Evolutionary conservation across 1,140 invertebrate genomes (phyloP).

Genomic region (Oncopodura yosiiana): DNA sequence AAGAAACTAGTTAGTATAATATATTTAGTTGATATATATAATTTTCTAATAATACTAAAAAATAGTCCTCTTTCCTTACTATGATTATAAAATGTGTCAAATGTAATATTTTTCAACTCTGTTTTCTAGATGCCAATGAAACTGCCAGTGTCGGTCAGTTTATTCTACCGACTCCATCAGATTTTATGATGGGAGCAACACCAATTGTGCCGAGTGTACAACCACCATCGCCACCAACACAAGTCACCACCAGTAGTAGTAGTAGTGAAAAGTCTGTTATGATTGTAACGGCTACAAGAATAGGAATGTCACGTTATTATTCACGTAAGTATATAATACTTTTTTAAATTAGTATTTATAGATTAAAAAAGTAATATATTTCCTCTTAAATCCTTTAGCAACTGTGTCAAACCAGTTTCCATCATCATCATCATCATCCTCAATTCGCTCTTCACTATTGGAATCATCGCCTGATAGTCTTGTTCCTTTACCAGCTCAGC

Average conservation of each 20-base stretch:
- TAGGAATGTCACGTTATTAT: conserved; percentile 19
- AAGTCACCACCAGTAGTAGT: neutral
- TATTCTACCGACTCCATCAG: neutral
- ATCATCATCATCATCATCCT: neutral
- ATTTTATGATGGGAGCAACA: neutral
- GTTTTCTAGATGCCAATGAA: conserved; percentile 11
- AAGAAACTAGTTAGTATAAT: too few relatives aligned
- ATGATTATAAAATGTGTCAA: neutral
- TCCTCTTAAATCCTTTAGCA: too few relatives aligned
- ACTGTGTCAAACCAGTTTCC: neutral
- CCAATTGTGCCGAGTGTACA: neutral
- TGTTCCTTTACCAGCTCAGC: too few relatives aligned
- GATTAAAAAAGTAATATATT: too few relatives aligned
- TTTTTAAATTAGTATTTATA: too few relatives aligned
- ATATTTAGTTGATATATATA: too few relatives aligned
- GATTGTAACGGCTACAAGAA: conserved; percentile 23
- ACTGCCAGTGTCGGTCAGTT: neutral
- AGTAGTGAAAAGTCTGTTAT: conserved; percentile 4
- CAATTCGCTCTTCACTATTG: too few relatives aligned
- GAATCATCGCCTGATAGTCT: too few relatives aligned
- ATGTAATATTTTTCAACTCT: neutral
- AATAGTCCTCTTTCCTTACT: too few relatives aligned
- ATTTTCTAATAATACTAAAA: too few relatives aligned
- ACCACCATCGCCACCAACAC: too few relatives aligned
- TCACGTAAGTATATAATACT: neutral